Evolutionary conservation across 2,888 invertebrate genomes (phyloP), one percentile per base, ranked within the genome.

Genomic region (Timandra comae): DNA sequence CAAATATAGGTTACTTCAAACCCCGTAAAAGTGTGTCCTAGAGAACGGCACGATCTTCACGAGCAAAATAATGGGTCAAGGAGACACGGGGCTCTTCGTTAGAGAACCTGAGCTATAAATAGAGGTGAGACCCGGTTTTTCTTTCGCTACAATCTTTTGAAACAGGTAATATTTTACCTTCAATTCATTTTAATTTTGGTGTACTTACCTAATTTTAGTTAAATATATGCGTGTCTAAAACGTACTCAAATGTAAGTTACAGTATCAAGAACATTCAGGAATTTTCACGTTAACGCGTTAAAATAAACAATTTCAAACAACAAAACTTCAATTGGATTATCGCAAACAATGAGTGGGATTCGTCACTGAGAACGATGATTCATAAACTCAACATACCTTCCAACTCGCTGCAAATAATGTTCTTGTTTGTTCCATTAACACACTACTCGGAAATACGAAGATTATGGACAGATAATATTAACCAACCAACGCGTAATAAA

Each of bases 361-460:
- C 59, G 56, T 56, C 54, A 56, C 37, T 38, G 43, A 48, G 48
- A 59, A 33, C 48, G 54, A 56, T 49, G 45, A 47, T 38, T 52
- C 51, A 45, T 41, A 16, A 16, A 31, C 27, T 26, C 24, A 12
- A 25, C 31, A 23, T 20, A 12, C 29, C 29, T 24, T 16, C 24
- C 35, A 36, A 46, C 44, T 33, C 46, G 30, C n/a, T n/a, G n/a
- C 37, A 35, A 41, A 37, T 43, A 32, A 43, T 21, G 35, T 25
- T 46, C 41, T 47, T 49, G 38, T 52, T 46, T 33, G 41, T 30
- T 34, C 41, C 43, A 44, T 47, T 50, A 57, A 40, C 46, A 28
- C 20, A 23, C 25, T 28, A 33, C 33, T 31, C 7, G 22, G 22
- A 19, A 12, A 11, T 7, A 16, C 12, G 6, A 12, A 16, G 12